A percentile compares a stretch with the other conserved stretches of the same genome.
phyloP scores from a whole-genome alignment of 2,113 vertebrate species.

The Brienomyrus longianalis region DNA sequence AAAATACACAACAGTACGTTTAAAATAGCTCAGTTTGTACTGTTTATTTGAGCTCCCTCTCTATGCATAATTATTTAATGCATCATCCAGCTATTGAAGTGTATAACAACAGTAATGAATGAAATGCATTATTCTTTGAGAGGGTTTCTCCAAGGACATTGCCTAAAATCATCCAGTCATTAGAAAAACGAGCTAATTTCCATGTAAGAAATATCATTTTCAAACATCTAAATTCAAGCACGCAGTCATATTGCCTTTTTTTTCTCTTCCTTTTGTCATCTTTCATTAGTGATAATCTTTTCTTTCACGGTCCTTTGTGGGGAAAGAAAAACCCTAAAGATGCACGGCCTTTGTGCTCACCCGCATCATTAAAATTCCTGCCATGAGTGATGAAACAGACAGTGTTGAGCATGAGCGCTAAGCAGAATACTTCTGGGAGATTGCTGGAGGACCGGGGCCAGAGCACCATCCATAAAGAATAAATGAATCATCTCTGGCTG shows the following conservation, averaged over 20 bases:
- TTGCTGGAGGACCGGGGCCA: background rate
- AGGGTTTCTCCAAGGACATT: background rate
- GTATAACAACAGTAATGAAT: background rate
- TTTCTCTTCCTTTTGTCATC: background rate
- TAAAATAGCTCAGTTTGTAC: background rate
- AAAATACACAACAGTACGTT: background rate
- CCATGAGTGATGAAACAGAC: slow-evolving; percentile 10
- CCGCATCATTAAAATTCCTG: background rate
- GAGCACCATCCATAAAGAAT: background rate
- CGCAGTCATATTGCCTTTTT: too few species aligned
- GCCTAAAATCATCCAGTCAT: background rate
- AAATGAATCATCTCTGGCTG: background rate
- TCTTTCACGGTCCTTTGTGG: background rate
- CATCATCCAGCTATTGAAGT: background rate
- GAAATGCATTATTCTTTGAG: background rate
- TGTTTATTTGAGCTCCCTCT: background rate
- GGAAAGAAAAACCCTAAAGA: background rate
- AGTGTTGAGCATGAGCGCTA: background rate
- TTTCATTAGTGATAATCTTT: slow-evolving; percentile 8
- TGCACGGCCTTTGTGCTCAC: background rate
- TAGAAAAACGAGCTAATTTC: slow-evolving; percentile 3
- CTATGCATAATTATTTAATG: background rate
- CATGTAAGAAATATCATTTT: slow-evolving; percentile 7
- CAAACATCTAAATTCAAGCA: background rate
- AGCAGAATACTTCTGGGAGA: background rate